A percentile compares a stretch with the other conserved stretches of the same genome.
Evolutionary conservation across 2,888 invertebrate genomes (phyloP).

Genomic region (Biston stratarius): DNA sequence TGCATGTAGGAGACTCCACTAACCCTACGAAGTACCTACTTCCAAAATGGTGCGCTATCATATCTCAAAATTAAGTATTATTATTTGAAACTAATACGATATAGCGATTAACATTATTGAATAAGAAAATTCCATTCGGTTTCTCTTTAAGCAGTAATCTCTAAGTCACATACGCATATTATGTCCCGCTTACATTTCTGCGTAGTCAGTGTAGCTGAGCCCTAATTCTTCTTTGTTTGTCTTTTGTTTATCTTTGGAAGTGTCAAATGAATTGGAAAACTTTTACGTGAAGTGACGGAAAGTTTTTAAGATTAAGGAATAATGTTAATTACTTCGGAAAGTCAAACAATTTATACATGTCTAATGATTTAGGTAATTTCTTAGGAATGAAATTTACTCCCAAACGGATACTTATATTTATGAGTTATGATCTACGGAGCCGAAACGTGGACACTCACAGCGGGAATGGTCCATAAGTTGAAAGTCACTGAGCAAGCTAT

Average conservation of each 20-base stretch:
- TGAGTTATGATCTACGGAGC: not conserved
- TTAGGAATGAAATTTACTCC: not conserved
- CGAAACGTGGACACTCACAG: no score
- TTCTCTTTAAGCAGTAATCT: no score
- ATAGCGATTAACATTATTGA: no score
- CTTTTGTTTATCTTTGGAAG: constrained; percentile 30
- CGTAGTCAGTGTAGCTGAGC: not conserved
- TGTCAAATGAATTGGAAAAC: constrained; percentile 27
- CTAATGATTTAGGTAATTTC: not conserved
- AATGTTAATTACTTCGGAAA: constrained; percentile 7
- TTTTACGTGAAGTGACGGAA: constrained; percentile 15
- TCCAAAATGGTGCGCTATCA: no score
- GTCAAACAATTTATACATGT: not conserved
- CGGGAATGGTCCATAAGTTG: no score
- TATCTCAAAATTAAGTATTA: no score
- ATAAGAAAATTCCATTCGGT: no score
- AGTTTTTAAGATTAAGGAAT: constrained; percentile 8
- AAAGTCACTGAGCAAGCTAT: no score
- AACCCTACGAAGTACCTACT: no score
- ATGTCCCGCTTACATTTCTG: not conserved
- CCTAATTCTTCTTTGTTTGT: constrained; percentile 19
- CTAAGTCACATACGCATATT: not conserved
- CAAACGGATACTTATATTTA: not conserved
- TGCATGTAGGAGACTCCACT: no score
- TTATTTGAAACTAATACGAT: no score